These are phyloP conservation scores for Chionoecetes opilio DNA, from an alignment of 1,140 invertebrate genomes.

Conservation along the genomic window DNA sequence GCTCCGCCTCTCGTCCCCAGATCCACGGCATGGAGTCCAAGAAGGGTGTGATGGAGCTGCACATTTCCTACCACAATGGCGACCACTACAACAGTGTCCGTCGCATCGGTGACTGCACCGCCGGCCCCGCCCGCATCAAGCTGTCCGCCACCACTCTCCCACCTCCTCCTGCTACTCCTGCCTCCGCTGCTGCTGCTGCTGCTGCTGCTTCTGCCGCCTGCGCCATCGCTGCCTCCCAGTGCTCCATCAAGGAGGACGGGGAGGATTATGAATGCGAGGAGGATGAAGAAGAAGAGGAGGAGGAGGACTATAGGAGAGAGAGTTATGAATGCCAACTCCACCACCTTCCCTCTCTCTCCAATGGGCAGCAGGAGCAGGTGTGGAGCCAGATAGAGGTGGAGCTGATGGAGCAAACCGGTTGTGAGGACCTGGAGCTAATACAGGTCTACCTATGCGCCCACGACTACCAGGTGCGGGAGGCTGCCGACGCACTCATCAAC, in stretches of 20 bases:
- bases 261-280: background rate
- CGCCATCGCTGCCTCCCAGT: background rate
- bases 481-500: conserved; percentile 65
- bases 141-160: conserved; percentile 30
- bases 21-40: conserved; percentile 69
- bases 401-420: conserved; percentile 72
- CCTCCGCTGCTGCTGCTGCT: background rate
- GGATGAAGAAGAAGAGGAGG: background rate
- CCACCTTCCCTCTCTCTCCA: background rate
- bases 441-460: conserved; percentile 67
- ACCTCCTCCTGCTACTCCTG: background rate
- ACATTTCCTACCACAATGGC: conserved; percentile 86
- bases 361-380: background rate
- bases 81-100: conserved; percentile 85
- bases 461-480: conserved; percentile 74
- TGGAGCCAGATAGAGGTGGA: conserved; percentile 51
- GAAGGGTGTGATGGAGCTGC: conserved; percentile 83
- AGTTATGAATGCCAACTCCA: background rate
- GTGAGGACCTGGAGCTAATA: conserved; percentile 68
- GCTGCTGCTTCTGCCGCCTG: background rate
- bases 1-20: conserved; percentile 42
- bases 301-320: background rate
- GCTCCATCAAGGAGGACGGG: background rate
- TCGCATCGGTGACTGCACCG: conserved; percentile 83
- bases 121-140: conserved; percentile 84